Evolutionary conservation across 2,888 invertebrate species (phyloP).

Genomic region (Beris chalybata): DNA sequence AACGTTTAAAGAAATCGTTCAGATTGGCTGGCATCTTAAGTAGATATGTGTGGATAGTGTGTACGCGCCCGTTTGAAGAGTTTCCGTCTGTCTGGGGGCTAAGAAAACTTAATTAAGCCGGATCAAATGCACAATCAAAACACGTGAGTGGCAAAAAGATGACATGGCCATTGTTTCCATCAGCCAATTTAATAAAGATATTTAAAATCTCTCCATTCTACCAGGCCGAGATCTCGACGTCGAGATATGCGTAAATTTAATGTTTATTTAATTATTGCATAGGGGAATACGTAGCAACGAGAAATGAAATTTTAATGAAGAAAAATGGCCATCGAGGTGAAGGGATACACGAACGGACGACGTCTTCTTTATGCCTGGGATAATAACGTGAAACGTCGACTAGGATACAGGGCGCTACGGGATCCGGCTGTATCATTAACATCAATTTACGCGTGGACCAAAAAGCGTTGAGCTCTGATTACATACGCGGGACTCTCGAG

Average conservation of each 20-base stretch:
- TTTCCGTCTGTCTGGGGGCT: slow-evolving; percentile 10
- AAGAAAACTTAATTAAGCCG: slow-evolving; percentile 26
- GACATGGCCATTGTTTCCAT: slow-evolving; percentile 19
- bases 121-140: slow-evolving; percentile 12
- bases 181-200: slow-evolving; percentile 21
- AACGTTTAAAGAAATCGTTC: too few relatives aligned
- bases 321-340: slow-evolving; percentile 25
- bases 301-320: slow-evolving; percentile 31
- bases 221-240: neutral
- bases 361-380: too few relatives aligned
- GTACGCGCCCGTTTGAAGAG: neutral
- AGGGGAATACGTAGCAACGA: slow-evolving; percentile 4
- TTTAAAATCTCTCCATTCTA: slow-evolving; percentile 12
- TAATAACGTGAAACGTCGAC: too few relatives aligned
- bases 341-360: slow-evolving; percentile 14
- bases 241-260: neutral
- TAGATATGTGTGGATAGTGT: too few relatives aligned
- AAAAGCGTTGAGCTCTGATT: too few relatives aligned
- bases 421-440: too few relatives aligned
- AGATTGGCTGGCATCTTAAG: too few relatives aligned
- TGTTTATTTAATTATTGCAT: slow-evolving; percentile 27
- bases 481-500: too few relatives aligned
- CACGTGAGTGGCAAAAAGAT: slow-evolving; percentile 16
- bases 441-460: too few relatives aligned
- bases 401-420: too few relatives aligned